Evolutionary conservation across 1,140 invertebrate genomes (phyloP), one percentile per base, ranked within the genome.

Genomic region (Acyrthosiphon pisum): DNA sequence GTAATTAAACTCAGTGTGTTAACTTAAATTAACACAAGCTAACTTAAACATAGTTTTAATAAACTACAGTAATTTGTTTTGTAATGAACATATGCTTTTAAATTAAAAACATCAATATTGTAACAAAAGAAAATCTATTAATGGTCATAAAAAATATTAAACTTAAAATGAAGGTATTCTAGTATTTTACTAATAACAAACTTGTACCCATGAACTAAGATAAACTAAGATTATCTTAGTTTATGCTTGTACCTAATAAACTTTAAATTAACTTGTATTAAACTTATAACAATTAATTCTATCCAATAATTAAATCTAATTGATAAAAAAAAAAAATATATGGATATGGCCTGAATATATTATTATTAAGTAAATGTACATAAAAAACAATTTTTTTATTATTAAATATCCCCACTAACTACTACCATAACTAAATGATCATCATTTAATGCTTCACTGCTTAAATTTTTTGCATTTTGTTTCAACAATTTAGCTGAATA

Each of bases 341-440:
- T 22, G 4, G 14, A 60, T 60, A 35, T 30, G 6, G 0, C 2
- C 6, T 30, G 14, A 35, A 88, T 30, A 30, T 53, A 88, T 88
- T 50, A 35, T 46, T 60, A 53, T 37, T 48, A 35, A 26, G 48
- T 50, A 37, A 81, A 20, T 89, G 3, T 56, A 90, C 8, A 60
- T 30, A 44, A n/a, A 44, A 98, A 94, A 97, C 97, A 50, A 35
- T 8, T 9, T 20, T 50, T 6, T 48, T 94, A 97, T 50, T 91
- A 91, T 11, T 68, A 92, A 83, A 92, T 97, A 94, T 97, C 97
- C 93, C 98, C 98, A 94, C 98, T 96, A 94, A 99, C 98, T 94
- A 99, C 98, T 90, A 99, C 98, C 94, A 99, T 98, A 92, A 99
- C 98, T 94, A 99, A 95, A 95, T 99, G 98, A 95, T 99, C 98